Conservation (phyloP, 2,888 invertebrate species). For the Clostera curtula region DNA sequence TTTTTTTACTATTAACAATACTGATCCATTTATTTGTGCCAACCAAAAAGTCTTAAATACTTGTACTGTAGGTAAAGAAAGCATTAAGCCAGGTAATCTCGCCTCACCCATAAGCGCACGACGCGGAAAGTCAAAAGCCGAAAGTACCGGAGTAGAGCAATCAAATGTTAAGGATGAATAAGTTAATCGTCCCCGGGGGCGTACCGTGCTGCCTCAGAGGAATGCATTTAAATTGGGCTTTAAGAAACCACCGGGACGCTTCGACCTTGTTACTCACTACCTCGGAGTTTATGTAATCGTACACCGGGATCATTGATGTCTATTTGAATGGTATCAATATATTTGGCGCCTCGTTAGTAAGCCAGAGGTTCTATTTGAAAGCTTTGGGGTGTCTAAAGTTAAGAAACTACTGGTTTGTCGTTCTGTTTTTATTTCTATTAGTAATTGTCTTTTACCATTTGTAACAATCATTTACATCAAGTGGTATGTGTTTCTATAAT, state of each 20-base stretch:
- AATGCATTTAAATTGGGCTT: slow-evolving; percentile 76
- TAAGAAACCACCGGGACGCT: slow-evolving; percentile 70
- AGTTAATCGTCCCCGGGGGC: slow-evolving; percentile 72
- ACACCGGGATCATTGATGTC: too few species aligned
- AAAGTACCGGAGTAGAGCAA: slow-evolving; percentile 62
- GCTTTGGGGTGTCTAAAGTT: too few species aligned
- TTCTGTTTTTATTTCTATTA: too few species aligned
- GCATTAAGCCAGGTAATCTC: slow-evolving; percentile 22
- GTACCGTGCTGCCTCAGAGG: slow-evolving; percentile 73
- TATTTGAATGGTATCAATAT: too few species aligned
- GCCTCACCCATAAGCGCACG: slow-evolving; percentile 26
- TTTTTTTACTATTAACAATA: too few species aligned
- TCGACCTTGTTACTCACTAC: slow-evolving; percentile 72
- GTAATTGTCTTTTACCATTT: too few species aligned
- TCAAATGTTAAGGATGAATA: slow-evolving; percentile 74
- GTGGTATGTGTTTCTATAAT: too few species aligned
- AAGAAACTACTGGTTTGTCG: too few species aligned
- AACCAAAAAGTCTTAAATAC: slow-evolving; percentile 12
- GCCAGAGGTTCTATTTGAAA: too few species aligned
- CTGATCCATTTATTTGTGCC: too few species aligned
- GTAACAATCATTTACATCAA: too few species aligned
- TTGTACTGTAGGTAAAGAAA: slow-evolving; percentile 19
- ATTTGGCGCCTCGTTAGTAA: too few species aligned
- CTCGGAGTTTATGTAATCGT: slow-evolving; percentile 74
- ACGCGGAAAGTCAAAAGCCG: slow-evolving; percentile 32